Evolutionary conservation across 1,140 invertebrate genomes (phyloP).

Genomic region (Oedothorax gibbosus): DNA sequence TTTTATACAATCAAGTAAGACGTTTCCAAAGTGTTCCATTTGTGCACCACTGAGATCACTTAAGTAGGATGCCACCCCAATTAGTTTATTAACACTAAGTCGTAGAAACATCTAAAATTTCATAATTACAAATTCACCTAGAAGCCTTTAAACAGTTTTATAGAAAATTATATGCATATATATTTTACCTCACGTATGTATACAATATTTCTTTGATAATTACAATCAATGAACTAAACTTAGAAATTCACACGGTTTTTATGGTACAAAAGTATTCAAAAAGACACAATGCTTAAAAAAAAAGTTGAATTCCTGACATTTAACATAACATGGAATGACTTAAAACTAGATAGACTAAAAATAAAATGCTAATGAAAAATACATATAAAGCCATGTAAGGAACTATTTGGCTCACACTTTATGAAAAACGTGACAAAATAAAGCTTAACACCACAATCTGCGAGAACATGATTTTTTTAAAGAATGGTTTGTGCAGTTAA

Average conservation of each 20-base stretch:
- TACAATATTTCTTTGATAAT: conserved; percentile 49
- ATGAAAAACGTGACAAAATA: conserved; percentile 39
- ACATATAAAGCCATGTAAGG: conserved; percentile 45
- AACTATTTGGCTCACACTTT: conserved; percentile 34
- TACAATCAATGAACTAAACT: conserved; percentile 49
- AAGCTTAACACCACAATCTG: conserved; percentile 46
- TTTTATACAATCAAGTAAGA: conserved; percentile 1
- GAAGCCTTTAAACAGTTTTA: conserved; percentile 34
- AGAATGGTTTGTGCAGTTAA: conserved; percentile 8
- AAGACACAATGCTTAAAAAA: conserved; percentile 29
- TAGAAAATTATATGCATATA: conserved; percentile 59
- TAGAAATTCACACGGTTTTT: conserved; percentile 28
- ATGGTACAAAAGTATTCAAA: conserved; percentile 42
- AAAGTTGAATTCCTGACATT: conserved; percentile 11
- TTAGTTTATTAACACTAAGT: conserved; percentile 47
- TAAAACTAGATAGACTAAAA: conserved; percentile 30
- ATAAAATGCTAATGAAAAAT: conserved; percentile 28
- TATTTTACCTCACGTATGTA: conserved; percentile 53
- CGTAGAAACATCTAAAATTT: conserved; percentile 53
- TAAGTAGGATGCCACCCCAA: conserved; percentile 45
- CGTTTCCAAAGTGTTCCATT: conserved; percentile 23
- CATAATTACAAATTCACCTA: conserved; percentile 59
- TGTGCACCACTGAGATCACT: conserved; percentile 51
- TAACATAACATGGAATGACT: conserved; percentile 57
- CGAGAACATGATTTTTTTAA: conserved; percentile 23